Percentiles rank a stretch among this genome's conserved stretches.
These are phyloP conservation scores for Thryonomys swinderianus DNA, from an alignment of 2,113 vertebrate genomes.

Conservation along the genomic window DNA sequence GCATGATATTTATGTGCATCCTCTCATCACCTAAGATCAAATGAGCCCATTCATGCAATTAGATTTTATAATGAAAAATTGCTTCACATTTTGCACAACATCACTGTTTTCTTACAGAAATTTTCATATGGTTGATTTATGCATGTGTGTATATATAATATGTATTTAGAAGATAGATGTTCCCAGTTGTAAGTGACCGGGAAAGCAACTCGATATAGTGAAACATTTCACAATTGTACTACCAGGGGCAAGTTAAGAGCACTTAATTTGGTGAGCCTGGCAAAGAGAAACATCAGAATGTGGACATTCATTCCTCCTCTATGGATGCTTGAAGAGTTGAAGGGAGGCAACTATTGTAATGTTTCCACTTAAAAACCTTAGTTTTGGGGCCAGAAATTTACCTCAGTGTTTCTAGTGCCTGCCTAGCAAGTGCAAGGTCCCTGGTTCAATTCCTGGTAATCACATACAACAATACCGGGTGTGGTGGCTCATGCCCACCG, in stretches of 20 bases:
- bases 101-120: neutral
- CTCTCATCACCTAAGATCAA: neutral
- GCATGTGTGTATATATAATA: neutral
- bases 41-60: neutral
- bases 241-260: neutral
- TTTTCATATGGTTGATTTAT: neutral
- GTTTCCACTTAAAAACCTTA: neutral
- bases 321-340: neutral
- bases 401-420: too few species aligned
- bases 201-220: neutral
- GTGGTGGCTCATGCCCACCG: too few species aligned
- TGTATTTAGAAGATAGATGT: neutral
- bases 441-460: too few species aligned
- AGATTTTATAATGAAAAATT: neutral
- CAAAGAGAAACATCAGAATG: neutral
- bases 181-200: neutral
- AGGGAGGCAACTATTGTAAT: neutral
- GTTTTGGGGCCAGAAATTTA: too few species aligned
- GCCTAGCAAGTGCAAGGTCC: too few species aligned
- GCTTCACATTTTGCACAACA: neutral
- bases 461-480: too few species aligned
- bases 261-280: neutral
- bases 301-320: neutral
- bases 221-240: neutral
- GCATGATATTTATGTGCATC: neutral